phyloP scores from a whole-genome alignment of 2,888 invertebrate genomes.

The Sicus ferrugineus region DNA sequence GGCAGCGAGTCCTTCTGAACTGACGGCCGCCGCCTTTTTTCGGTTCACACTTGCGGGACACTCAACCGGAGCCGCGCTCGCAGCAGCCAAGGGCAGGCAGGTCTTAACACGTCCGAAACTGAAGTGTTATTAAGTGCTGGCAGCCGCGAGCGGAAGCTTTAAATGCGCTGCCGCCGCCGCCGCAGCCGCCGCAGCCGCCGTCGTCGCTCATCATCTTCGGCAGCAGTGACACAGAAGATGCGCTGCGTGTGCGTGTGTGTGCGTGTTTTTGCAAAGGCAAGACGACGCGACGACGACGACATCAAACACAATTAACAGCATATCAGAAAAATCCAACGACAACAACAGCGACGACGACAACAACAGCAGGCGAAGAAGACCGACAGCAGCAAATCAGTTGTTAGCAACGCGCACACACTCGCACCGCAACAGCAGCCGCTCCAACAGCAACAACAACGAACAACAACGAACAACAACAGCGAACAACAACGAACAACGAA shows the following conservation, averaged over 20 bases:
- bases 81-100: conserved; percentile 32
- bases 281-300: neutral
- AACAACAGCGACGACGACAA: conserved; percentile 24
- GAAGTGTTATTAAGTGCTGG: conserved; percentile 14
- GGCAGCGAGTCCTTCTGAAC: too few species aligned
- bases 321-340: neutral
- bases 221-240: conserved; percentile 12
- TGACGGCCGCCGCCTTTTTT: too few species aligned
- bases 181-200: neutral
- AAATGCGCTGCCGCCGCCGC: conserved; percentile 4
- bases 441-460: neutral
- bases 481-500: neutral
- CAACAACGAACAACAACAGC: neutral
- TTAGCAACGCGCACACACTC: conserved; percentile 10
- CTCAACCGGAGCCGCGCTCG: too few species aligned
- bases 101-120: conserved; percentile 24
- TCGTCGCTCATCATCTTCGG: conserved; percentile 15
- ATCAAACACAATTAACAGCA: neutral
- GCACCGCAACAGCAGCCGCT: neutral
- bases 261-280: neutral
- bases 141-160: conserved; percentile 6
- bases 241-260: too few species aligned
- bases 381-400: conserved; percentile 16
- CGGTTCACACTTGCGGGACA: too few species aligned
- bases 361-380: neutral